These are phyloP conservation scores for Drepana arcuata DNA, from an alignment of 1,140 invertebrate genomes.

Conservation along the genomic window DNA sequence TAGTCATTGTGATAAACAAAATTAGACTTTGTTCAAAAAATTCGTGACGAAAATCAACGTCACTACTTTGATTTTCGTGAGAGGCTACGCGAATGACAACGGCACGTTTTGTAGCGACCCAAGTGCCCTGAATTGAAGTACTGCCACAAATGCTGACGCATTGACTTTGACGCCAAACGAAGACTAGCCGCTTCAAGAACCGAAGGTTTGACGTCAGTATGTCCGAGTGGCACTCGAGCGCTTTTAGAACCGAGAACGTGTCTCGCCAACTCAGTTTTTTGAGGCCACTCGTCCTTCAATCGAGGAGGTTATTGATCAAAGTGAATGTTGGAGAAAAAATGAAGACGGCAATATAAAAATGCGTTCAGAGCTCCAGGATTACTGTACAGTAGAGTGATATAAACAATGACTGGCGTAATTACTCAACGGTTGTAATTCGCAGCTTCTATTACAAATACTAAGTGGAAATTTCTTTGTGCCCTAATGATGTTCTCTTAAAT, in stretches of 20 bases:
- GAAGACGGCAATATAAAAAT: too few species aligned
- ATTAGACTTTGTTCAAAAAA: too few species aligned
- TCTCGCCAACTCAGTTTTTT: constrained; percentile 5
- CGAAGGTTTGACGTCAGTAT: constrained; percentile 3
- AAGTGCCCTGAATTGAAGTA: too few species aligned
- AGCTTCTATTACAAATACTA: constrained; percentile 10
- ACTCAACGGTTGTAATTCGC: constrained; percentile 3
- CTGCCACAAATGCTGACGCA: constrained; percentile 1
- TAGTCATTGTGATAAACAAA: too few species aligned
- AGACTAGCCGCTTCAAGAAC: constrained; percentile 1
- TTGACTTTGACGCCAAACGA: constrained; percentile 6
- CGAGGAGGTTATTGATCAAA: constrained; percentile 9
- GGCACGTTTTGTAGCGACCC: too few species aligned
- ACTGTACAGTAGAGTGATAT: too few species aligned
- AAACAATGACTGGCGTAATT: background rate
- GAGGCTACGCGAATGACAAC: too few species aligned
- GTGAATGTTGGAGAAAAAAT: too few species aligned
- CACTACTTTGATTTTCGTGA: too few species aligned
- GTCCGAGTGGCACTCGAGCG: background rate
- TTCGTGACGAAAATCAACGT: too few species aligned
- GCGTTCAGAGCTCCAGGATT: too few species aligned
- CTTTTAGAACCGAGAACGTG: background rate
- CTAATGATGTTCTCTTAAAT: constrained; percentile 6
- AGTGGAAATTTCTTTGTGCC: constrained; percentile 12
- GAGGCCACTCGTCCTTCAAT: background rate